Percentiles rank a stretch among this genome's conserved stretches.
phyloP scores from a whole-genome alignment of 2,113 vertebrate species.

The Macquaria australasica region DNA sequence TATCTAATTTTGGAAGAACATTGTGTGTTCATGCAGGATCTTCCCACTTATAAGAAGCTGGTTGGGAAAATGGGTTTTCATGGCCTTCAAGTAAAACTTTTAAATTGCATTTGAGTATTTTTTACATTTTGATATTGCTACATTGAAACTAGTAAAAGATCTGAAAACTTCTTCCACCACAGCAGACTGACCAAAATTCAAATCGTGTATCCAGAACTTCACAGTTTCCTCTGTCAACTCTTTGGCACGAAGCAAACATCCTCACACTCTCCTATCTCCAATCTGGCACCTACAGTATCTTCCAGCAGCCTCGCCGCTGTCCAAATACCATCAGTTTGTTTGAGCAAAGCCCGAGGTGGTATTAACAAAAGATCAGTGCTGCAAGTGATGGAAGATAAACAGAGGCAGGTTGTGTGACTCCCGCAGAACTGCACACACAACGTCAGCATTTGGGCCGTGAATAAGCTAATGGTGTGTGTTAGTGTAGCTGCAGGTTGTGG shows the following conservation, averaged over 20 bases:
- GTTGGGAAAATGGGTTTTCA: background rate
- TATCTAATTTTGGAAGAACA: background rate
- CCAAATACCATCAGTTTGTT: conserved; percentile 61
- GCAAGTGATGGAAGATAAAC: conserved; percentile 70
- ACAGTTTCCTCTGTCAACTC: conserved; percentile 7
- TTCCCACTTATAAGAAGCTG: background rate
- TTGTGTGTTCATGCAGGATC: too few species aligned
- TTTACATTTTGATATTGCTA: background rate
- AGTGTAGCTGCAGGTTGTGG: conserved; percentile 4
- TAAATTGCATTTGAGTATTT: too few species aligned
- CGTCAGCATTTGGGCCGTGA: conserved; percentile 15
- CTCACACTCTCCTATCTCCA: conserved; percentile 8
- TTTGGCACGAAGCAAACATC: conserved; percentile 24
- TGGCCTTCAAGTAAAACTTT: background rate
- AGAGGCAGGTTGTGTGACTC: conserved; percentile 53
- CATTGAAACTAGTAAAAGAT: background rate
- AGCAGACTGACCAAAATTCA: background rate
- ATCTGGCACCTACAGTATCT: conserved; percentile 35
- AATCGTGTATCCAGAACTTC: background rate
- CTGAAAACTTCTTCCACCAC: background rate
- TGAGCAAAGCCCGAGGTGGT: conserved; percentile 51
- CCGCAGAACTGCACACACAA: conserved; percentile 26
- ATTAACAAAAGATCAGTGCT: conserved; percentile 66
- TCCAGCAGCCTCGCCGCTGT: conserved; percentile 34
- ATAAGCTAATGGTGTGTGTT: conserved; percentile 27